Evolutionary conservation across 2,113 vertebrate species (phyloP).

Genomic region (Nyctibius bracteatus): DNA sequence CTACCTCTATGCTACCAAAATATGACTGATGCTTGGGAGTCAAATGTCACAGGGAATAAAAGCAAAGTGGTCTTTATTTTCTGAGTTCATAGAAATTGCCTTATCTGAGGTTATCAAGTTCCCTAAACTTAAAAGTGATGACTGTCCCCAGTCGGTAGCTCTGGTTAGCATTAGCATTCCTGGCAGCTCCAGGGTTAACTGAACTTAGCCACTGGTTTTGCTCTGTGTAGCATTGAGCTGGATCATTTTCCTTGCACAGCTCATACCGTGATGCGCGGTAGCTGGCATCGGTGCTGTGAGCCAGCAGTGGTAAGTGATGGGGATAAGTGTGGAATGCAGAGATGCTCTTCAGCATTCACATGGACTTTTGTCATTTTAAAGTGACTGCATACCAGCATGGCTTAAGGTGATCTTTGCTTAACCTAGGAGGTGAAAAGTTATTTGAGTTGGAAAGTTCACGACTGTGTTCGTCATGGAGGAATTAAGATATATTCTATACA

Average conservation of each 20-base stretch:
- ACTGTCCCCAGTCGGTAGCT: not conserved
- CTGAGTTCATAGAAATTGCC: not conserved
- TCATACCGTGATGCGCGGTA: fast-evolving
- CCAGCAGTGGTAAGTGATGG: not conserved
- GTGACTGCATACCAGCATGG: not conserved
- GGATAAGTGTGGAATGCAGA: not conserved
- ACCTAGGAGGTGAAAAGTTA: not conserved
- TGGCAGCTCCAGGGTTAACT: not conserved
- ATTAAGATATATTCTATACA: not conserved
- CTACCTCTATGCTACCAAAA: not conserved
- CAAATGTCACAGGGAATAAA: not conserved
- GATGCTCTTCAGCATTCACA: not conserved
- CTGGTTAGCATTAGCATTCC: not conserved
- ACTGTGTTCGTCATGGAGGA: fast-evolving
- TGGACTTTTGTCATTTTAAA: not conserved
- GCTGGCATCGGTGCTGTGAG: fast-evolving
- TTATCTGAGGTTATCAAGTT: fast-evolving
- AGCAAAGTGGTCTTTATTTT: not conserved
- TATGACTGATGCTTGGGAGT: not conserved
- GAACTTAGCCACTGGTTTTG: not conserved
- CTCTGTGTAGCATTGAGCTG: not conserved
- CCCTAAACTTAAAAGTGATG: not conserved
- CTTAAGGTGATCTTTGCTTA: not conserved
- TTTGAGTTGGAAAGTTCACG: not conserved
- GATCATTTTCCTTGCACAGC: not conserved